A percentile compares a stretch with the other conserved stretches of the same genome.
These are phyloP conservation scores for Leptura quadrifasciata DNA, from an alignment of 2,888 invertebrate species.

Conservation along the genomic window DNA sequence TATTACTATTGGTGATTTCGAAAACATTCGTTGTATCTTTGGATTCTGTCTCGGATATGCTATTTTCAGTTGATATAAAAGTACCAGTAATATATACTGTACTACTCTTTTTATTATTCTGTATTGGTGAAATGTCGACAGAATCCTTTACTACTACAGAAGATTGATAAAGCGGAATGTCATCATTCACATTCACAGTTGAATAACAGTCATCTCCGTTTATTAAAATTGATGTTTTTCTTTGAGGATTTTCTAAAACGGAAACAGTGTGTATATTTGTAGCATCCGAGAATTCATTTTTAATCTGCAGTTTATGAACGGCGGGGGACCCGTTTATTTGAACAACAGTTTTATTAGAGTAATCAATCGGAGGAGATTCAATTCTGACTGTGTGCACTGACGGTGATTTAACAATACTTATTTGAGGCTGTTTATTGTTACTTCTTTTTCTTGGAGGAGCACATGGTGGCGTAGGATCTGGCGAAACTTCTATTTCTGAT, in stretches of 20 bases:
- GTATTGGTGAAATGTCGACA: conserved; percentile 54
- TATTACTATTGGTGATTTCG: conserved; percentile 16
- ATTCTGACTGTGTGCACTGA: conserved; percentile 53
- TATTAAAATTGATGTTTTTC: conserved; percentile 84
- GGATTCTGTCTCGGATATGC: conserved; percentile 48
- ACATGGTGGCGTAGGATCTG: conserved; percentile 63
- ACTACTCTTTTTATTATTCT: conserved; percentile 66
- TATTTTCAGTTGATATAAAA: conserved; percentile 58
- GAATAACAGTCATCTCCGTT: conserved; percentile 85
- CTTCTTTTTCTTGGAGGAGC: conserved; percentile 72
- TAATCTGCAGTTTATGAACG: conserved; percentile 76
- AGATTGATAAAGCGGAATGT: conserved; percentile 83
- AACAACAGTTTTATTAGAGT: conserved; percentile 73
- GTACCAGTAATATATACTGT: conserved; percentile 72
- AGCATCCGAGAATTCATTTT: conserved; percentile 72
- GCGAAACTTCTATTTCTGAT: conserved; percentile 24
- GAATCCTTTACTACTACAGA: conserved; percentile 83
- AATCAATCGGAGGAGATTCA: conserved; percentile 55
- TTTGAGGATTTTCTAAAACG: conserved; percentile 68
- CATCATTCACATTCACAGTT: conserved; percentile 83
- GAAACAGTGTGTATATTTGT: conserved; percentile 63
- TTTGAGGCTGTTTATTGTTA: conserved; percentile 67
- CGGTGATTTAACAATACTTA: conserved; percentile 55
- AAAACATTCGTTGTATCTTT: conserved; percentile 44
- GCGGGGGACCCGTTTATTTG: conserved; percentile 72